These are phyloP conservation scores for Psophia crepitans DNA, from an alignment of 2,113 vertebrate species.

Conservation along the genomic window DNA sequence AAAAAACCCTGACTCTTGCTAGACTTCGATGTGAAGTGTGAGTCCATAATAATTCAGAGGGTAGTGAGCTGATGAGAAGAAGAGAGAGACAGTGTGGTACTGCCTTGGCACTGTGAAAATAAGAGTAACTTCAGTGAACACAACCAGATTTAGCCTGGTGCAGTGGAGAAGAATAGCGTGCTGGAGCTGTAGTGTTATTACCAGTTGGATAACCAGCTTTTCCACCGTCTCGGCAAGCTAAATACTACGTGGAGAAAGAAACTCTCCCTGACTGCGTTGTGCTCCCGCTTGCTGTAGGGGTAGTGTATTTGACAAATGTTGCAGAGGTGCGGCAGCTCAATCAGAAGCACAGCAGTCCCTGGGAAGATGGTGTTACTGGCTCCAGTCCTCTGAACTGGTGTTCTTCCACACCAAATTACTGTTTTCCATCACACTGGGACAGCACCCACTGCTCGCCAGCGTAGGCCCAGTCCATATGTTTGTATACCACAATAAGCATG, in stretches of 20 bases:
- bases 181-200: neutral
- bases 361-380: neutral
- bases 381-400: neutral
- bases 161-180: neutral
- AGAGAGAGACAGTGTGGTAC: neutral
- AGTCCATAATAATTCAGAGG: neutral
- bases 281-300: neutral
- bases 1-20: neutral
- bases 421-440: neutral
- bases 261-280: neutral
- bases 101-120: neutral
- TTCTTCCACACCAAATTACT: neutral
- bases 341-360: neutral
- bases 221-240: neutral
- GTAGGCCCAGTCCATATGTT: neutral
- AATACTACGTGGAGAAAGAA: neutral
- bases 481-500: neutral
- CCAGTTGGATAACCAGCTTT: neutral
- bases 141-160: neutral
- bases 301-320: fast-evolving
- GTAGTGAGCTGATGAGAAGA: neutral
- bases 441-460: neutral
- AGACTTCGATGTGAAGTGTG: neutral
- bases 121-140: neutral
- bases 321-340: neutral